phyloP scores from a whole-genome alignment of 2,797 vertebrate genomes.

The Sitta carolinensis region DNA sequence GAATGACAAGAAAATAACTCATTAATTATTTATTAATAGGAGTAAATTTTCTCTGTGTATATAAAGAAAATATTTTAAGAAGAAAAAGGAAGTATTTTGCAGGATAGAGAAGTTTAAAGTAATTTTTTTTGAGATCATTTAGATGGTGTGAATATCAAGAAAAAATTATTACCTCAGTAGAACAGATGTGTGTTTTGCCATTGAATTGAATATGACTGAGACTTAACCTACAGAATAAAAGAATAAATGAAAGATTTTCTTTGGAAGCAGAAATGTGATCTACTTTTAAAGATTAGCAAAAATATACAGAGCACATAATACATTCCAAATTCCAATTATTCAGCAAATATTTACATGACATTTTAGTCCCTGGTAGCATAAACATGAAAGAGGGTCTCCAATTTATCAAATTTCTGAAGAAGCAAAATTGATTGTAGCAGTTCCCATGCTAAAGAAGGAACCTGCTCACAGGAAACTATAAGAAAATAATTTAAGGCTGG shows the following conservation, averaged over 20 bases:
- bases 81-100: not conserved
- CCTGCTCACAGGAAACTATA: not conserved
- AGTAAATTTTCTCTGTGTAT: not conserved
- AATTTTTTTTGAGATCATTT: not conserved
- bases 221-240: not conserved
- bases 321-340: not conserved
- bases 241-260: not conserved
- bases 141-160: not conserved
- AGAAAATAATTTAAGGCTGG: not conserved
- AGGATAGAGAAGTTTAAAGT: not conserved
- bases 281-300: not conserved
- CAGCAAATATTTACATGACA: not conserved
- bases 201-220: not conserved
- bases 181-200: not conserved
- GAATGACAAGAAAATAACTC: not conserved
- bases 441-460: not conserved
- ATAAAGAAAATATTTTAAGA: not conserved
- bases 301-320: not conserved
- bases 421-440: not conserved
- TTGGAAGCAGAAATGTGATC: not conserved
- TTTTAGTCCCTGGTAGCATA: not conserved
- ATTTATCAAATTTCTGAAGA: not conserved
- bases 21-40: not conserved
- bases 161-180: not conserved
- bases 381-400: not conserved